These are phyloP conservation scores for Gadopsis bispinosus DNA, from an alignment of 2,797 vertebrate genomes.

Conservation along the genomic window DNA sequence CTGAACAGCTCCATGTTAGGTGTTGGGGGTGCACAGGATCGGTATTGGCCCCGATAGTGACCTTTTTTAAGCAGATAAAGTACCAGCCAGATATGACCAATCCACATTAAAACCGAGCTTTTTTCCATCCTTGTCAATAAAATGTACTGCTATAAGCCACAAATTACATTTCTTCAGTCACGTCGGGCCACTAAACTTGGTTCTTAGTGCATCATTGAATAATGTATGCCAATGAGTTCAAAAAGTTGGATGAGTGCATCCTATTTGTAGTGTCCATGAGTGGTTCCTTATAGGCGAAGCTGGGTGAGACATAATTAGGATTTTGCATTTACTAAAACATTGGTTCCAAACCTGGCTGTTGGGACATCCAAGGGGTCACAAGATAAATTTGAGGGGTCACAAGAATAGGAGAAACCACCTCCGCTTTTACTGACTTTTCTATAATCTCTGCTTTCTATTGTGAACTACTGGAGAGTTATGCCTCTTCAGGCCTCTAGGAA, in stretches of 20 bases:
- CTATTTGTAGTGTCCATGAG: background rate
- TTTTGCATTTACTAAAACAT: background rate
- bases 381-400: background rate
- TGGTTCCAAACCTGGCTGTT: background rate
- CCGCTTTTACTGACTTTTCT: background rate
- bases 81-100: fast-evolving
- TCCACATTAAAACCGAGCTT: background rate
- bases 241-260: background rate
- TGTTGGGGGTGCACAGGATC: background rate
- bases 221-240: background rate
- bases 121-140: background rate
- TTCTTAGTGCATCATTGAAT: background rate
- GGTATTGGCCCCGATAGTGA: background rate
- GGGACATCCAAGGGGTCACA: background rate
- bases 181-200: background rate
- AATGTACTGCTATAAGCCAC: background rate
- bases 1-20: background rate
- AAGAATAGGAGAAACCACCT: too few species aligned
- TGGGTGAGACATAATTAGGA: background rate
- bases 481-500: background rate
- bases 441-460: background rate
- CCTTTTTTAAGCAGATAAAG: background rate
- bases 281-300: background rate
- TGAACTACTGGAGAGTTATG: background rate
- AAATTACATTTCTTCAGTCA: background rate